Base-by-base conservation (phyloP, 2,888 invertebrate genomes). In the Chalcosyrphus nemorum region DNA sequence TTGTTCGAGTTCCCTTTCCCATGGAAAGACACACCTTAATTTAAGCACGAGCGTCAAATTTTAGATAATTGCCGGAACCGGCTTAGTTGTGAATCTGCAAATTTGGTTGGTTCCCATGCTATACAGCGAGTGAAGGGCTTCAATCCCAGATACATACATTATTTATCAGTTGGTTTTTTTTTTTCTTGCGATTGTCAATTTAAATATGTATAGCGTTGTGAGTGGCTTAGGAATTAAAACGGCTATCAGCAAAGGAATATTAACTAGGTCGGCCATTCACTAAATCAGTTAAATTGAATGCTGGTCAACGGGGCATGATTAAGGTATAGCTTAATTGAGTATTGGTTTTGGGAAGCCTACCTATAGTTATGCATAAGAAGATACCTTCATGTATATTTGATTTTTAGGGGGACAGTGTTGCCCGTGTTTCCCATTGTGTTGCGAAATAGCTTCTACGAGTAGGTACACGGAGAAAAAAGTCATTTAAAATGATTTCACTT, bases 11-110 rank as follows among this genome's bases (percentile, higher is more conserved):
- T 56, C 2, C n/a, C 11, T 21, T 57, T 21, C 21, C 38, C 54
- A 17, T 29, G 35, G 19, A 38, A n/a, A 21, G 57, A 9, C 57
- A 57, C 57, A 38, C 57, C 57, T 38, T 57, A 38, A 57, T 57
- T 24, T 38, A 38, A 38, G 21, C 57, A 57, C 9, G 21, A 27
- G 57, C 38, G 38, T 19, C 24, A 41, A 24, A 41, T 57, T 24
- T 57, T n/a, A 9, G 47, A 19, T 57, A 57, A 57, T 57, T 19
- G 4, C 21, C 57, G 57, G 57, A 59, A 59, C 57, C 57, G 57
- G 57, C 38, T 41, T 41, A 24, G n/a, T 59, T 21, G 3, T 5
- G 15, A 32, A 32, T 32, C 32, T 7, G 32, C 7, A 2, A 13
- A 17, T 43, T 17, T 21, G 2, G 21, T 47, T 47, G 45, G 17